Conservation (phyloP, 2,113 vertebrate genomes). For the Corythornis cristatus region DNA sequence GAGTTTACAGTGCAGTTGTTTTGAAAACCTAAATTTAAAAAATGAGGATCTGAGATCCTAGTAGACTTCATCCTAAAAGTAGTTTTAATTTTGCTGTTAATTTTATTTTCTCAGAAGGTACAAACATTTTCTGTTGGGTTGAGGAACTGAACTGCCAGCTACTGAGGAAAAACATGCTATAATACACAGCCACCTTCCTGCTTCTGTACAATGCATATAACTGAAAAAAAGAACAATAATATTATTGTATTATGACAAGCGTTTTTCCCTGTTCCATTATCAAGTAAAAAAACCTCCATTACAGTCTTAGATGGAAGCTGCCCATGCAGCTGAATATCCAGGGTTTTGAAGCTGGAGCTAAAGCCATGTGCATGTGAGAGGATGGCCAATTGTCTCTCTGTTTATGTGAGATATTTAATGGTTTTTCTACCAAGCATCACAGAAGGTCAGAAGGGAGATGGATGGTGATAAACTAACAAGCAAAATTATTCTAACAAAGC, state of each 20-base stretch:
- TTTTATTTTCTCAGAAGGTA: background rate
- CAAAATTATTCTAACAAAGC: conserved; percentile 79
- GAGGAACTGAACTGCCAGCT: background rate
- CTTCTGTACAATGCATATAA: background rate
- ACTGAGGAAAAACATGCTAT: background rate
- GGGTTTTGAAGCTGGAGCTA: background rate
- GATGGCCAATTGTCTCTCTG: conserved; percentile 6
- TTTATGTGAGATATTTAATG: background rate
- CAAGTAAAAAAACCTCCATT: background rate
- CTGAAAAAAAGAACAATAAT: background rate
- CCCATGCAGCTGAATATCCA: background rate
- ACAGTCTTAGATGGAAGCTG: background rate
- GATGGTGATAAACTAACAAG: conserved; percentile 75
- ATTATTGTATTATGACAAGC: background rate
- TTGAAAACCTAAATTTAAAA: background rate
- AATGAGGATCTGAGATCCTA: background rate
- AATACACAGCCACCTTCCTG: background rate
- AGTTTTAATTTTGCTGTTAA: background rate
- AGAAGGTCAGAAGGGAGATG: conserved; percentile 75
- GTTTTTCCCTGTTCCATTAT: background rate
- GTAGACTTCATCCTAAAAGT: background rate
- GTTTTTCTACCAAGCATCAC: conserved; percentile 53
- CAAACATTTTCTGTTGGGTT: background rate
- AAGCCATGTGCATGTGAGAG: background rate
- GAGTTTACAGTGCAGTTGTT: background rate